Evolutionary conservation across 2,797 vertebrate genomes (phyloP).

Genomic region (Dendrocincla fuliginosa): DNA sequence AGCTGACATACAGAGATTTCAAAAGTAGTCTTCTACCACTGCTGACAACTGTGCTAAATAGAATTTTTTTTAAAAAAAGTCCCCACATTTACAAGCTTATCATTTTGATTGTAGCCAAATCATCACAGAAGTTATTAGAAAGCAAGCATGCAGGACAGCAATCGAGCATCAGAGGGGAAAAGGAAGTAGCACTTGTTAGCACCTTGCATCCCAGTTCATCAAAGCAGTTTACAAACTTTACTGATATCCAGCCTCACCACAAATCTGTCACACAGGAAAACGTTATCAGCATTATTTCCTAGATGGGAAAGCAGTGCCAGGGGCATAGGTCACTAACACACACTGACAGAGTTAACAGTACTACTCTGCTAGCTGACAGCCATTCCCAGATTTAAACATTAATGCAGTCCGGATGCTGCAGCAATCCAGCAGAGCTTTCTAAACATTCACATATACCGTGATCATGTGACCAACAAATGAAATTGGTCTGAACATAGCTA

Average conservation of each 20-base stretch:
- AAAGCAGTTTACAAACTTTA: slow-evolving; percentile 27
- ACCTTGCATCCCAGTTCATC: slow-evolving; percentile 29
- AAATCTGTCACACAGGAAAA: background rate
- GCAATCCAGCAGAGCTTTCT: background rate
- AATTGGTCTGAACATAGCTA: background rate
- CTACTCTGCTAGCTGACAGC: background rate
- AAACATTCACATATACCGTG: background rate
- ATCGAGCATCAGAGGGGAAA: background rate
- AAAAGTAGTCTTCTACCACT: background rate
- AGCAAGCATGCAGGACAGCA: background rate
- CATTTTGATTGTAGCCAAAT: background rate
- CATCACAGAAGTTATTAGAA: background rate
- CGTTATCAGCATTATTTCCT: background rate
- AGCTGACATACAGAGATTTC: background rate
- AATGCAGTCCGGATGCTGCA: background rate
- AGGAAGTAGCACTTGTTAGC: slow-evolving; percentile 46
- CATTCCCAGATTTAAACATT: background rate
- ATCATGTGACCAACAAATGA: background rate
- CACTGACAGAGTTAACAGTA: background rate
- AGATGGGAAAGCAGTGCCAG: background rate
- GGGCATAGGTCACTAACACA: background rate
- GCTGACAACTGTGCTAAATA: background rate
- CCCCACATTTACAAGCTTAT: background rate
- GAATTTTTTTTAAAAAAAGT: background rate
- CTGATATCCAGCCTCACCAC: slow-evolving; percentile 17